A percentile compares a stretch with the other conserved stretches of the same genome.
Evolutionary conservation across 2,888 invertebrate species (phyloP).

Genomic region (Trichopoda pennipes): DNA sequence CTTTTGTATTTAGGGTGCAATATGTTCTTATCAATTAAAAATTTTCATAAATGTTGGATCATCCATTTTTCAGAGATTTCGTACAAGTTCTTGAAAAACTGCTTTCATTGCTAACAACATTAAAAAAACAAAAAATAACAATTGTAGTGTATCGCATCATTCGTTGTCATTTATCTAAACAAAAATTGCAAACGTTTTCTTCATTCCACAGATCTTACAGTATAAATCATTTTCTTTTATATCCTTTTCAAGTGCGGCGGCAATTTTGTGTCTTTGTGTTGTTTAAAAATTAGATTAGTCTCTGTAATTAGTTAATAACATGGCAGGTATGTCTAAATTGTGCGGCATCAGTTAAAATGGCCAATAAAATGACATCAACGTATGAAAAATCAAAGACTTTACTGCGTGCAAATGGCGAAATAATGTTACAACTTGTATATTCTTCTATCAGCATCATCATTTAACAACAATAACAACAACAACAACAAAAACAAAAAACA

Average conservation of each 20-base stretch:
- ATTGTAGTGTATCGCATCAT: neutral
- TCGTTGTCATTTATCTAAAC: neutral
- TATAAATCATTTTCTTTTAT: conserved; percentile 64
- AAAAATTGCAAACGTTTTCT: neutral
- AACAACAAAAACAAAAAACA: neutral
- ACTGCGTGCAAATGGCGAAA: conserved; percentile 38
- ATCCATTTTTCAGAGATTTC: too few species aligned
- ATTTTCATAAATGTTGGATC: too few species aligned
- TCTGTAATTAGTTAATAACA: conserved; percentile 80
- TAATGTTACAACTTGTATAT: neutral
- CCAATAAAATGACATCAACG: conserved; percentile 60
- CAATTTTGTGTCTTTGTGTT: conserved; percentile 68
- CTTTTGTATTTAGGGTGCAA: too few species aligned
- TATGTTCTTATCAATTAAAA: too few species aligned
- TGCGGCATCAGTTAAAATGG: conserved; percentile 61
- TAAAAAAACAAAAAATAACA: too few species aligned
- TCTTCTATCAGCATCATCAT: conserved; percentile 2
- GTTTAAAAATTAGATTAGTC: conserved; percentile 77
- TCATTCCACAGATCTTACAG: conserved; percentile 41
- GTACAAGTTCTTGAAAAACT: too few species aligned
- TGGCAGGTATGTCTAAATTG: conserved; percentile 74
- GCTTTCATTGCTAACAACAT: too few species aligned
- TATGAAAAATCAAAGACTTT: conserved; percentile 5
- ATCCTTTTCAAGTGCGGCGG: conserved; percentile 71
- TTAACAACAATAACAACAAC: neutral